phyloP scores from a whole-genome alignment of 2,888 invertebrate species.

The Prostheceraeus crozeri region DNA sequence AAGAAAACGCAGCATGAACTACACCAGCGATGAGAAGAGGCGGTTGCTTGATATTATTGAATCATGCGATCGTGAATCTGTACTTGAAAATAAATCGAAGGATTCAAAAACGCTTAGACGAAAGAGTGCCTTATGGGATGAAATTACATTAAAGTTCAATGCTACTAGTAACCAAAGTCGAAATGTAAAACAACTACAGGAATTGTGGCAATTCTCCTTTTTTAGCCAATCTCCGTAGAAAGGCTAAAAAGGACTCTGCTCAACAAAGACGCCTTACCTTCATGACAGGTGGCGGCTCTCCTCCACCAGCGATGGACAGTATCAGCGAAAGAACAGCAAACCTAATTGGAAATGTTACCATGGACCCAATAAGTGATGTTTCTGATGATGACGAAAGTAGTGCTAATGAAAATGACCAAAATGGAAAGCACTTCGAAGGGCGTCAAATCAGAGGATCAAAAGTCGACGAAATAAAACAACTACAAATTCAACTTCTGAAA shows the following conservation, averaged over 20 bases:
- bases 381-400: conserved; percentile 9
- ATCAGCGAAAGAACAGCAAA: conserved; percentile 14
- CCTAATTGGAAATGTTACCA: conserved; percentile 11
- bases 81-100: conserved; percentile 23
- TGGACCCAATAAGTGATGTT: conserved; percentile 20
- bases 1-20: no score
- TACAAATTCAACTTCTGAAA: conserved; percentile 8
- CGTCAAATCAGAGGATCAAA: conserved; percentile 14
- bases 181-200: background rate
- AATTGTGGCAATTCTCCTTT: no score
- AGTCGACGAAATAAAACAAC: conserved; percentile 19
- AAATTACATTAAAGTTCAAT: background rate
- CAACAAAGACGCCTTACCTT: conserved; percentile 1
- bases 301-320: conserved; percentile 2
- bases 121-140: conserved; percentile 11
- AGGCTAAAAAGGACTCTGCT: conserved; percentile 1
- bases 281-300: conserved; percentile 16
- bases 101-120: conserved; percentile 12
- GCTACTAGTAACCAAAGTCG: background rate
- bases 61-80: no score
- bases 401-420: no score
- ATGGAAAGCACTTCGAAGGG: no score
- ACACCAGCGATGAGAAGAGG: no score
- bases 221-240: background rate
- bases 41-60: no score